A percentile compares a stretch with the other conserved stretches of the same genome.
phyloP scores from a whole-genome alignment of 2,797 vertebrate genomes.

The Oophaga sylvatica region DNA sequence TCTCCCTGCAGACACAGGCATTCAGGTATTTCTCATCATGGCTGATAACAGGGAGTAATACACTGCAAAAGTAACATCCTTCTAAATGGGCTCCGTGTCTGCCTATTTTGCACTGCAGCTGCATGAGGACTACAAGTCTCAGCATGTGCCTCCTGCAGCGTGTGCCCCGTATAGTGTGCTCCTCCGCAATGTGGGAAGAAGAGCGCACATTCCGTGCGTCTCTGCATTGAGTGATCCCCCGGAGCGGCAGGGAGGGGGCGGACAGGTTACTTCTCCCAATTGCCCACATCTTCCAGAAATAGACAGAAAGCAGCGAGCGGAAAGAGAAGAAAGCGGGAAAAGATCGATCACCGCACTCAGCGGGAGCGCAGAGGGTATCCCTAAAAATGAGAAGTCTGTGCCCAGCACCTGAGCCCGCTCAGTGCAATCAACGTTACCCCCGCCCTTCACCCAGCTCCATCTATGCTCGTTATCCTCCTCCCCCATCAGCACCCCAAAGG shows the following conservation, averaged over 20 bases:
- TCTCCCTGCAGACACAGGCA: no score
- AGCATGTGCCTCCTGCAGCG: neutral
- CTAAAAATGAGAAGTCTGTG: constrained; percentile 15
- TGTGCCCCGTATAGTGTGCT: neutral
- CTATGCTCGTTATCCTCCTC: neutral
- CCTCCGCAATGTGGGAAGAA: neutral
- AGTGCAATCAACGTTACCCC: neutral
- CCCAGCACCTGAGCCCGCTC: neutral
- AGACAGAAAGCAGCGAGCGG: constrained; percentile 24
- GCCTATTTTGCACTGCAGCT: no score
- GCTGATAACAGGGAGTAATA: neutral
- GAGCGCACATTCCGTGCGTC: neutral
- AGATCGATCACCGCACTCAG: constrained; percentile 26
- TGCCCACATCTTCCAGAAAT: constrained; percentile 46
- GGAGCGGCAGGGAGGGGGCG: constrained; percentile 29
- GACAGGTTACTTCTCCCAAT: constrained; percentile 27
- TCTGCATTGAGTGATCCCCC: constrained; percentile 1
- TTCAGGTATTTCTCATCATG: no score
- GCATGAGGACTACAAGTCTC: neutral
- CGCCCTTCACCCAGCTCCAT: neutral
- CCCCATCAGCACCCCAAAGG: neutral
- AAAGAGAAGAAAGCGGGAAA: constrained; percentile 9
- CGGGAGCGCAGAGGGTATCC: neutral
- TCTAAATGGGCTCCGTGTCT: no score
- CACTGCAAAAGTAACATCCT: no score